phyloP scores from a whole-genome alignment of 2,888 invertebrate species.

The Chelonus formosanus region DNA sequence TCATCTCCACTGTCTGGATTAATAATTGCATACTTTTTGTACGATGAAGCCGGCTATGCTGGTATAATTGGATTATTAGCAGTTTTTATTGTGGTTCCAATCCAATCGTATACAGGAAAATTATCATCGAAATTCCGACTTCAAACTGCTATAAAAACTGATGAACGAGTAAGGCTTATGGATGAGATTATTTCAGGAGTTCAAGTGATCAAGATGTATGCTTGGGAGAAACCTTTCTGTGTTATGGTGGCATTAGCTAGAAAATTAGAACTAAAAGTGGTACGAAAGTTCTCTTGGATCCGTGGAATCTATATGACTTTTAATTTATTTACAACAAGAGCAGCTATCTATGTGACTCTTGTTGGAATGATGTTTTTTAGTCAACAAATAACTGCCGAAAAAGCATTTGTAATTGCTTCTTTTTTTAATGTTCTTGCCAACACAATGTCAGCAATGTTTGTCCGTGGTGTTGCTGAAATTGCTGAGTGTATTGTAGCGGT shows the following conservation, averaged over 20 bases:
- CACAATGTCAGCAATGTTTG: conserved; percentile 70
- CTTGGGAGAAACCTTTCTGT: conserved; percentile 79
- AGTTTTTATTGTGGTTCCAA: conserved; percentile 84
- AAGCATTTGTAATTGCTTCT: conserved; percentile 70
- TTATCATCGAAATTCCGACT: conserved; percentile 65
- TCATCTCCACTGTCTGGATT: conserved; percentile 78
- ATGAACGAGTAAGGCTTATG: conserved; percentile 80
- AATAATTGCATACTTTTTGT: conserved; percentile 82
- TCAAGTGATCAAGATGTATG: conserved; percentile 82
- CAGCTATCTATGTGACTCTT: conserved; percentile 80
- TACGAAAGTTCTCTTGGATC: conserved; percentile 72
- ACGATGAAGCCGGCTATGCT: conserved; percentile 77
- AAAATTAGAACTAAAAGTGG: conserved; percentile 67
- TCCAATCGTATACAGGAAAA: conserved; percentile 73
- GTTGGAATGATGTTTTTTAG: conserved; percentile 75
- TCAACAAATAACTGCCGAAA: conserved; percentile 75
- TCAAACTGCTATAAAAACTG: conserved; percentile 72
- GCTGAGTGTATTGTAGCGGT: conserved; percentile 69
- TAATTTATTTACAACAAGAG: conserved; percentile 82
- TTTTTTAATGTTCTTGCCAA: conserved; percentile 69
- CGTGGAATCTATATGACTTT: conserved; percentile 77
- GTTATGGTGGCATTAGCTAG: conserved; percentile 71
- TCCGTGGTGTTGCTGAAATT: conserved; percentile 68
- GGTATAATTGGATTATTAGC: conserved; percentile 85
- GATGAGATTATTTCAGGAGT: conserved; percentile 80